Percentiles rank a stretch among this genome's conserved stretches.
Evolutionary conservation across 2,113 vertebrate species (phyloP).

Genomic region (Pedionomus torquatus): DNA sequence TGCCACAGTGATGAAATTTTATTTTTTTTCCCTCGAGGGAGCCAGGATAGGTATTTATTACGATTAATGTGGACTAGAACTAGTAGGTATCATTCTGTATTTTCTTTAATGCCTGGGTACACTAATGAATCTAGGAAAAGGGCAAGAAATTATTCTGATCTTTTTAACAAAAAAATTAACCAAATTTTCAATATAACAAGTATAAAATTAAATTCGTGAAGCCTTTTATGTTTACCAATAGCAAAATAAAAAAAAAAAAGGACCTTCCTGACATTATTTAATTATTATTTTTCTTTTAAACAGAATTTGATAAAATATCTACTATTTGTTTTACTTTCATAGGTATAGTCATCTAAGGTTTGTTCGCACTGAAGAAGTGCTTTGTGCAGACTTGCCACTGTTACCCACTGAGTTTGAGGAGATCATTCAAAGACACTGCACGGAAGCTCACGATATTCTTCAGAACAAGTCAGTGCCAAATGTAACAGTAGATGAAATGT

Average conservation of each 20-base stretch:
- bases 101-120: not conserved
- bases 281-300: not conserved
- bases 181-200: not conserved
- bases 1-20: not conserved
- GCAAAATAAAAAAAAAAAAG: too few species aligned
- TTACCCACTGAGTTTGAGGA: constrained; percentile 77
- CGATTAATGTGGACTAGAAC: not conserved
- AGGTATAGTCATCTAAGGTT: constrained; percentile 87
- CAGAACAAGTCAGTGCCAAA: constrained; percentile 77
- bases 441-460: constrained; percentile 74
- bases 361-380: constrained; percentile 79
- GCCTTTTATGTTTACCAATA: not conserved
- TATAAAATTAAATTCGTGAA: not conserved
- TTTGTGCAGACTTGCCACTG: constrained; percentile 75
- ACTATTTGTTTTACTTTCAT: not conserved
- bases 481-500: not conserved
- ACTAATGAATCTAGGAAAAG: not conserved
- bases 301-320: not conserved
- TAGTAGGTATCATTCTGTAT: not conserved
- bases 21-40: not conserved
- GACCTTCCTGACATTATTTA: not conserved
- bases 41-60: not conserved
- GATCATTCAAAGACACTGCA: constrained; percentile 80
- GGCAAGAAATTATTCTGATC: not conserved
- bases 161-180: not conserved